Conservation (phyloP, 1,140 invertebrate species). For the Temnothorax longispinosus region DNA sequence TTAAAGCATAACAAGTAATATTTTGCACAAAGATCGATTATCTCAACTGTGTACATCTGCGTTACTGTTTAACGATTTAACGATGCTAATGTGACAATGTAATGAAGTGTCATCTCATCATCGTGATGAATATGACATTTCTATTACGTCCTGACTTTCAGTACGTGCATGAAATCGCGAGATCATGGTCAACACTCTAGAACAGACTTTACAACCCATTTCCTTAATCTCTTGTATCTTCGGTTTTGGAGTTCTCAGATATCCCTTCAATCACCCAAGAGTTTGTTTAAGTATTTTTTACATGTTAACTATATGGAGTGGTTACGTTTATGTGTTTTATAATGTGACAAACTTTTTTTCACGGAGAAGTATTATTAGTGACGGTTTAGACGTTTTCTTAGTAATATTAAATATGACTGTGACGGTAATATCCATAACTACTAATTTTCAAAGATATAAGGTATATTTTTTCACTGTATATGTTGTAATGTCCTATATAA, state of each 20-base stretch:
- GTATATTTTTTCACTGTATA: neutral
- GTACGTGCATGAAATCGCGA: neutral
- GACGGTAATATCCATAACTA: neutral
- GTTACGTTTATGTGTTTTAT: neutral
- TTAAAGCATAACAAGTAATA: neutral
- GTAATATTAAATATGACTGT: neutral
- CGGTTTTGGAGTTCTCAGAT: neutral
- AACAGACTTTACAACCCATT: neutral
- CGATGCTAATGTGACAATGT: neutral
- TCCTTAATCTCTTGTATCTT: neutral
- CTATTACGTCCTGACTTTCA: neutral
- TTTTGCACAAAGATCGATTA: neutral
- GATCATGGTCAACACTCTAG: neutral
- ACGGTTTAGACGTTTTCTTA: neutral
- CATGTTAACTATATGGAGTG: neutral
- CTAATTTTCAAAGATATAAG: neutral
- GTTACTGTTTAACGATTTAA: neutral
- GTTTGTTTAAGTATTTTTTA: neutral
- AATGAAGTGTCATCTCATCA: constrained; percentile 9
- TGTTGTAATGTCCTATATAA: neutral
- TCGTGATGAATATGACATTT: neutral
- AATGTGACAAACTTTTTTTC: neutral
- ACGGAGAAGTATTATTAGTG: neutral
- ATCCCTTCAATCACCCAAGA: neutral
- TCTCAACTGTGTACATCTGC: neutral